Evolutionary conservation across 1,140 invertebrate genomes (phyloP).

Genomic region (Spodoptera frugiperda): DNA sequence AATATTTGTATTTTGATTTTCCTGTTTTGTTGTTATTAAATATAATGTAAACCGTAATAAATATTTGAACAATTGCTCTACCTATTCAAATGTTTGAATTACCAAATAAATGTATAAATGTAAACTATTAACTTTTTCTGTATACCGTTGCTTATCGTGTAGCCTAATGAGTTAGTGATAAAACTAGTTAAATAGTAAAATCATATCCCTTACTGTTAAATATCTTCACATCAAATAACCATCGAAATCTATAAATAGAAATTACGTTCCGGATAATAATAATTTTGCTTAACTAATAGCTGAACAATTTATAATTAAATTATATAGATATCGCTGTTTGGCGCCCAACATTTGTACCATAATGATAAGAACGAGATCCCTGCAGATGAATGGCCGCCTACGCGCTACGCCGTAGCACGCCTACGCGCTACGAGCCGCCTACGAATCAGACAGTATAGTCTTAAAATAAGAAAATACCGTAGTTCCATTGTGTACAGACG

Average conservation of each 20-base stretch:
- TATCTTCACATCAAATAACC: background rate
- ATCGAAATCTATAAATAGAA: background rate
- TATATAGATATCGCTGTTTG: conserved; percentile 16
- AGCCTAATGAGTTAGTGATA: too few species aligned
- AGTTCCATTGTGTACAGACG: conserved; percentile 6
- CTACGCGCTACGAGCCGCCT: conserved; percentile 50
- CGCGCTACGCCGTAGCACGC: conserved; percentile 43
- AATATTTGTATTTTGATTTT: too few species aligned
- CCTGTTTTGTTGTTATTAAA: too few species aligned
- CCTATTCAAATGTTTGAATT: too few species aligned
- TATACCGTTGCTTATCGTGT: too few species aligned
- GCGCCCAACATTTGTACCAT: conserved; percentile 12
- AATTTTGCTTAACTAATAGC: conserved; percentile 8
- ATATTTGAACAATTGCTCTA: too few species aligned
- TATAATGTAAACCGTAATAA: too few species aligned
- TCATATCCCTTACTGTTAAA: too few species aligned
- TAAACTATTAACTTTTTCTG: too few species aligned
- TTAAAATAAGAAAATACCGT: background rate
- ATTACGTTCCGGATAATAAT: background rate
- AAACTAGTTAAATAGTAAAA: too few species aligned
- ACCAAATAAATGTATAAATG: too few species aligned
- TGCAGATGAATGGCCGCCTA: conserved; percentile 55
- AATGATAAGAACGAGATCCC: conserved; percentile 5
- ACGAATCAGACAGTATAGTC: conserved; percentile 43
- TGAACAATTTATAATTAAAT: conserved; percentile 24